These are phyloP conservation scores for Macropis europaea DNA, from an alignment of 2,888 invertebrate genomes.

Conservation along the genomic window DNA sequence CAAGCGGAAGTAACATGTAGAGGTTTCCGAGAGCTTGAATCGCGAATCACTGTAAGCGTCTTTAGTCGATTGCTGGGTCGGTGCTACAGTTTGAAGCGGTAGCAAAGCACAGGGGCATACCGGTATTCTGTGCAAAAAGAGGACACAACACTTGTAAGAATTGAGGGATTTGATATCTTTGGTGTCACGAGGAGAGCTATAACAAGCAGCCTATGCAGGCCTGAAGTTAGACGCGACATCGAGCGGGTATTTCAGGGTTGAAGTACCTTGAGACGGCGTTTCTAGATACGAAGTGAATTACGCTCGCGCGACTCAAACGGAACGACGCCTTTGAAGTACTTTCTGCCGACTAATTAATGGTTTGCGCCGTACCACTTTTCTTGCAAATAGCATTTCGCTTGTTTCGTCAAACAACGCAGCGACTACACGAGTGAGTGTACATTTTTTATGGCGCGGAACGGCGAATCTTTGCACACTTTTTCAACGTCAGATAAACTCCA, in stretches of 20 bases:
- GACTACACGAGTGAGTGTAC: too few species aligned
- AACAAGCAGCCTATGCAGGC: conserved; percentile 29
- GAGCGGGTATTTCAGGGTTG: conserved; percentile 28
- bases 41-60: too few species aligned
- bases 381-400: background rate
- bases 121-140: too few species aligned
- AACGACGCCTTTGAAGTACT: conserved; percentile 43
- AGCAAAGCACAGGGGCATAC: too few species aligned
- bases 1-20: conserved; percentile 2
- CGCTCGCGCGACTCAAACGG: conserved; percentile 42
- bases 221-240: conserved; percentile 32
- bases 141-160: too few species aligned
- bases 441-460: too few species aligned
- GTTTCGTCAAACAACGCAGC: background rate
- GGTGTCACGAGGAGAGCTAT: conserved; percentile 16
- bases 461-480: too few species aligned
- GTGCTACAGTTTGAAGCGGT: too few species aligned
- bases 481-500: too few species aligned
- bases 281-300: conserved; percentile 6
- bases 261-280: conserved; percentile 9
- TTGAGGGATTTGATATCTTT: conserved; percentile 19
- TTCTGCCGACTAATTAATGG: conserved; percentile 43
- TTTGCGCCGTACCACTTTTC: conserved; percentile 10
- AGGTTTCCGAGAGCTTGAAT: too few species aligned
- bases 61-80: too few species aligned